Percentiles rank a stretch among this genome's conserved stretches.
phyloP scores from a whole-genome alignment of 2,113 vertebrate genomes.

The Hylia prasina region DNA sequence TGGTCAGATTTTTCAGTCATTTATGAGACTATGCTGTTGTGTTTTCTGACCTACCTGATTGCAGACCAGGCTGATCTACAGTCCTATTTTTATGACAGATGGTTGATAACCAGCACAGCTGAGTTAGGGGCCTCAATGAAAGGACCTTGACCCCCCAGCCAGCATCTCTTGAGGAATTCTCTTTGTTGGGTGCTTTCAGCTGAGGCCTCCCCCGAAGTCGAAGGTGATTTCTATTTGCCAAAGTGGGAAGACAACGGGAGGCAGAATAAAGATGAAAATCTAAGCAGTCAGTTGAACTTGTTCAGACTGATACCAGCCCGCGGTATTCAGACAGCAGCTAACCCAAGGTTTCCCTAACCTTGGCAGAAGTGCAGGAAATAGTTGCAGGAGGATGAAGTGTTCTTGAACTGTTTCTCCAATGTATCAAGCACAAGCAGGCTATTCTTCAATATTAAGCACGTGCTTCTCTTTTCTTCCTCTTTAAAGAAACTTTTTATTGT shows the following conservation, averaged over 20 bases:
- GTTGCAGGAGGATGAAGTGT: slow-evolving; percentile 50
- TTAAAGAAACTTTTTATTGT: slow-evolving; percentile 57
- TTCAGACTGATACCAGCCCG: background rate
- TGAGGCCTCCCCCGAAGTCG: background rate
- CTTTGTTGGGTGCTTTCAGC: slow-evolving; percentile 2
- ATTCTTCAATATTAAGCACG: slow-evolving; percentile 46
- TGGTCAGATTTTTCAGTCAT: background rate
- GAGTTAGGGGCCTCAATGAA: background rate
- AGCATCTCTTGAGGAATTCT: background rate
- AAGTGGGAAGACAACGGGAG: slow-evolving; percentile 10
- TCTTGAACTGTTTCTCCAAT: slow-evolving; percentile 51
- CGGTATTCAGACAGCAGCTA: background rate
- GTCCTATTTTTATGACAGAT: background rate
- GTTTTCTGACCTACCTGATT: background rate
- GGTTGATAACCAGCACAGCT: background rate
- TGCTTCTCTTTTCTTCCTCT: slow-evolving; percentile 30
- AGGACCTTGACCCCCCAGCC: background rate
- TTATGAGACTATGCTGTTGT: background rate
- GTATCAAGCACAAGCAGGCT: slow-evolving; percentile 22
- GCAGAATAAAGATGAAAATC: slow-evolving; percentile 1
- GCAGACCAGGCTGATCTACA: background rate
- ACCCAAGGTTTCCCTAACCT: slow-evolving; percentile 64
- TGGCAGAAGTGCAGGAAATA: slow-evolving; percentile 47
- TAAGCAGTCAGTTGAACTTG: slow-evolving; percentile 47
- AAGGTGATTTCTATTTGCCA: slow-evolving; percentile 26